phyloP scores from a whole-genome alignment of 2,888 invertebrate species.

The Phengaris arion region DNA sequence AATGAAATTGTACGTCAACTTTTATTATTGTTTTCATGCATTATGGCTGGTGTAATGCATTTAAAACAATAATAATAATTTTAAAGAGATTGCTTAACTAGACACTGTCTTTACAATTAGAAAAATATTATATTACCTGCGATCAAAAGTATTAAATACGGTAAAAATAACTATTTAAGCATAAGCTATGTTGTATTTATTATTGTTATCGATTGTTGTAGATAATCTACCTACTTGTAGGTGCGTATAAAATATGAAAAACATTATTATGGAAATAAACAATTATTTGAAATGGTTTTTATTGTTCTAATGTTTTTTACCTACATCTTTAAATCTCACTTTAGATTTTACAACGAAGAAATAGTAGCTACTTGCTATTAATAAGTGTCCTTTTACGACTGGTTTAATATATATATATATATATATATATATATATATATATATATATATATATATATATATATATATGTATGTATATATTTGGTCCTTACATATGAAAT shows the following conservation, averaged over 20 bases:
- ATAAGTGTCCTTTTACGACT: too few relatives aligned
- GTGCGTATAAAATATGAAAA: background rate
- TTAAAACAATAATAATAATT: slow-evolving; percentile 32
- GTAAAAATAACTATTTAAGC: background rate
- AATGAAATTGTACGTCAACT: background rate
- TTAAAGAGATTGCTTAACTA: background rate
- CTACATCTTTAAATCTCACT: too few relatives aligned
- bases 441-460: too few relatives aligned
- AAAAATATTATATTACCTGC: background rate
- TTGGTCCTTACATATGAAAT: too few relatives aligned
- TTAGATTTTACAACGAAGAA: too few relatives aligned
- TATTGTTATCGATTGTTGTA: background rate
- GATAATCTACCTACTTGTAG: background rate
- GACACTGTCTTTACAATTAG: background rate
- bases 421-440: too few relatives aligned
- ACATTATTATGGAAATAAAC: background rate
- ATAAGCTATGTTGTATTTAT: background rate
- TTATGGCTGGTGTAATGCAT: slow-evolving; percentile 55
- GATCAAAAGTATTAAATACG: background rate
- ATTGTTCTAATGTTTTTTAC: too few relatives aligned
- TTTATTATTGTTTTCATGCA: slow-evolving; percentile 13
- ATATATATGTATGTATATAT: too few relatives aligned
- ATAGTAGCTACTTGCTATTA: too few relatives aligned
- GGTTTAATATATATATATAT: too few relatives aligned
- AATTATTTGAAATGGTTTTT: too few relatives aligned